Conservation (phyloP, 2,888 invertebrate species). For the Odontothrips loti region DNA sequence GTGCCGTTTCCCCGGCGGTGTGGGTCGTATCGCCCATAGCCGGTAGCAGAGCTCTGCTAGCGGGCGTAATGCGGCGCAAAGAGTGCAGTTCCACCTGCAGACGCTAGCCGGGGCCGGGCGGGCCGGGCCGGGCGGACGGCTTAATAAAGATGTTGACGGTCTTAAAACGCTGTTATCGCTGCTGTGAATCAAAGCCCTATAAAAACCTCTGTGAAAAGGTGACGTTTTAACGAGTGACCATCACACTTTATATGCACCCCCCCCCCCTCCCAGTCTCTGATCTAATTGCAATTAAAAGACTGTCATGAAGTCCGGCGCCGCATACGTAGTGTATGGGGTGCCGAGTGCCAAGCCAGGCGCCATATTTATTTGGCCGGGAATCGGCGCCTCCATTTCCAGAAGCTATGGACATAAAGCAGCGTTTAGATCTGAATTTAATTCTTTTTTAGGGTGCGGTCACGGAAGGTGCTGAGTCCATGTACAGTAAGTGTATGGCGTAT, state of each 20-base stretch:
- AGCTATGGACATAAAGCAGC: too few relatives aligned
- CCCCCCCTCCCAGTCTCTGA: not conserved
- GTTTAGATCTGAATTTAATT: too few relatives aligned
- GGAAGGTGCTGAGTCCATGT: too few relatives aligned
- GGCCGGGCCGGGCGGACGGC: too few relatives aligned
- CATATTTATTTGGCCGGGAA: too few relatives aligned
- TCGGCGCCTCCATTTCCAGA: too few relatives aligned
- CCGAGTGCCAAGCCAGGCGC: too few relatives aligned
- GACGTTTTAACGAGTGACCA: slow-evolving; percentile 18
- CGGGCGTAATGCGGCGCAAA: not conserved
- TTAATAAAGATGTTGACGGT: slow-evolving; percentile 18
- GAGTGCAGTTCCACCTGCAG: not conserved
- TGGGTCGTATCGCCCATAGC: not conserved
- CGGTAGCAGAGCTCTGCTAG: too few relatives aligned
- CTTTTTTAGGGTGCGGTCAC: too few relatives aligned
- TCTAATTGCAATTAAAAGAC: slow-evolving; percentile 20
- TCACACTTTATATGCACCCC: slow-evolving; percentile 16
- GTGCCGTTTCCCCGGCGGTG: not conserved
- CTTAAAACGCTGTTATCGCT: not conserved
- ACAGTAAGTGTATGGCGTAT: too few relatives aligned
- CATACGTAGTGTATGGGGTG: too few relatives aligned
- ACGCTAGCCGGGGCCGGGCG: not conserved
- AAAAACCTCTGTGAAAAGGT: slow-evolving; percentile 17
- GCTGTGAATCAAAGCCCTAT: slow-evolving; percentile 11
- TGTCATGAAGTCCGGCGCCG: not conserved